Evolutionary conservation across 1,140 invertebrate species (phyloP), one percentile per base, ranked within the genome.

Genomic region (Bombus waltoni): DNA sequence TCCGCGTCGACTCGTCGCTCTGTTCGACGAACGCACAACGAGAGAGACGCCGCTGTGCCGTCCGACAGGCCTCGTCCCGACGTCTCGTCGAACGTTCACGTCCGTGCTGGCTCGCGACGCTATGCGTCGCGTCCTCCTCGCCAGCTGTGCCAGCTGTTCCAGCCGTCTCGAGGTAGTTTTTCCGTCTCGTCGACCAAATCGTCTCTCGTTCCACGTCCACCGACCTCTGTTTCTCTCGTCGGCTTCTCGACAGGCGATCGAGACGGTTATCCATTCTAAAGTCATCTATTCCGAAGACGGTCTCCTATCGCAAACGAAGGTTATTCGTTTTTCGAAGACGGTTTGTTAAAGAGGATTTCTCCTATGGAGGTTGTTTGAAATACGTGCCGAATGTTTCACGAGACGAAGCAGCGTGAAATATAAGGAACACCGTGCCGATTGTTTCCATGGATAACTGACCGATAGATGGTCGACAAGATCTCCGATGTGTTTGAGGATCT

Each of bases 141-240:
- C 80, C 86, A 85, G 85, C 82, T 92, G 92, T 78, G 81, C 88
- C 91, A 92, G 91, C 91, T 92, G 91, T 91, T 91, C 91, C 62
- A 72, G 72, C 85, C 86, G 87, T 87, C 78, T 91, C 86, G 92
- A 92, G 92, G 92, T 92, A 92, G 57, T 78, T 84, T 47, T 71
- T 79, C 66, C 74, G 65, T 62, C 47, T n/a, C 57, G 75, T 9
- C 40, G 70, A 74, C 75, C 65, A 15, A 28, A 40, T n/a, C n/a
- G 42, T 8, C 25, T 73, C 53, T 13, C 53, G 38, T 62, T 38
- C 68, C 57, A 57, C 83, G 76, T n/a, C 22, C 76, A 9, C 57
- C 83, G 62, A 53, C 40, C 35, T 35, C 44, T 10, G 32, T 32
- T 15, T 38, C 13, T 22, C 18, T 53, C 47, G 47, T 53, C 18